These are phyloP conservation scores for Eulemur mongoz DNA, from an alignment of 2,797 vertebrate species.

Conservation along the genomic window DNA sequence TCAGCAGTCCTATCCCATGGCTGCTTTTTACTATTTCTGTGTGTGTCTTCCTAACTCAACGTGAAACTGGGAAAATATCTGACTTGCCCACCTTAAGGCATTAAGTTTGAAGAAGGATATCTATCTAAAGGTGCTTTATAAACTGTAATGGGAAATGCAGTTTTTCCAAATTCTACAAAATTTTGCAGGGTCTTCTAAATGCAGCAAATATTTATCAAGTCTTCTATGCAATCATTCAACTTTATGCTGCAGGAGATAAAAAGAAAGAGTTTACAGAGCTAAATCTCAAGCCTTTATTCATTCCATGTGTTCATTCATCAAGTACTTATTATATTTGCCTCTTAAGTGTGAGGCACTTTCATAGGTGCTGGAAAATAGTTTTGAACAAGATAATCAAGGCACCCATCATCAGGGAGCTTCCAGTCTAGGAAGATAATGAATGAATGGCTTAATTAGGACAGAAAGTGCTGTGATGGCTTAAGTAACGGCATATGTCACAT, in stretches of 20 bases:
- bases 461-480: not conserved
- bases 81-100: not conserved
- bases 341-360: not conserved
- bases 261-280: not conserved
- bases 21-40: not conserved
- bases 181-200: not conserved
- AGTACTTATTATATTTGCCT: not conserved
- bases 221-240: not conserved
- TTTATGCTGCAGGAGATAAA: not conserved
- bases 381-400: not conserved
- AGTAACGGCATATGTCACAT: not conserved
- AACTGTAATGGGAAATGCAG: not conserved
- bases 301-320: not conserved
- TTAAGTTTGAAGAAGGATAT: not conserved
- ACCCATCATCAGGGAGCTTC: not conserved
- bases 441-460: not conserved
- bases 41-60: not conserved
- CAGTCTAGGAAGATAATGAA: not conserved
- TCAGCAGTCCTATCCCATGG: not conserved
- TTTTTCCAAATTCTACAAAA: not conserved
- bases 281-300: not conserved
- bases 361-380: not conserved
- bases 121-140: not conserved
- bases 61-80: not conserved
- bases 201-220: not conserved